Evolutionary conservation across 2,888 invertebrate species (phyloP).

Genomic region (Athalia rosae): DNA sequence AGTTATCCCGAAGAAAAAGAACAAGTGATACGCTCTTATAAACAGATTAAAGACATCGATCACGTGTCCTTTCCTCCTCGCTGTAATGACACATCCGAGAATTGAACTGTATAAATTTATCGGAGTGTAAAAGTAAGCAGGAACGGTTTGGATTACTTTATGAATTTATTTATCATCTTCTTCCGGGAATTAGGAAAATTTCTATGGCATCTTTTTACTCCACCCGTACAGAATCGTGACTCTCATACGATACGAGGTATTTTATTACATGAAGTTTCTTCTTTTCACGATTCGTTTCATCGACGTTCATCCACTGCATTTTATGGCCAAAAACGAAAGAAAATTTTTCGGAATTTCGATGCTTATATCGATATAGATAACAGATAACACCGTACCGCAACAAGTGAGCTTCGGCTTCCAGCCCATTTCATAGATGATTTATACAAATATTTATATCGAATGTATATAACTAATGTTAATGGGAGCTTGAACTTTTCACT

Average conservation of each 20-base stretch:
- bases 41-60: slow-evolving; percentile 44
- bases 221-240: no score
- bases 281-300: no score
- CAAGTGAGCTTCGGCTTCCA: slow-evolving; percentile 55
- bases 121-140: slow-evolving; percentile 9
- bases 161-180: slow-evolving; percentile 7
- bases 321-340: no score
- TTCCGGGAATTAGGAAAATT: background rate
- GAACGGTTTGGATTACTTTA: background rate
- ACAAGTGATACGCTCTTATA: slow-evolving; percentile 46
- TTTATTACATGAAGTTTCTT: no score
- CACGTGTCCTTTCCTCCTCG: slow-evolving; percentile 6
- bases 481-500: background rate
- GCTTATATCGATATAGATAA: background rate
- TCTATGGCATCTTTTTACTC: no score
- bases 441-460: background rate
- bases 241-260: no score
- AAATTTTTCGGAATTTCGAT: no score
- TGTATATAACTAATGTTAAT: background rate
- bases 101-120: slow-evolving; percentile 28
- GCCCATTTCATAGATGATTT: slow-evolving; percentile 47
- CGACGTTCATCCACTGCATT: no score
- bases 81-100: slow-evolving; percentile 9
- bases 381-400: slow-evolving; percentile 49
- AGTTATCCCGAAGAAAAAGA: background rate